A percentile compares a stretch with the other conserved stretches of the same genome.
Evolutionary conservation across 2,797 vertebrate genomes (phyloP).

Genomic region (Artibeus lituratus): DNA sequence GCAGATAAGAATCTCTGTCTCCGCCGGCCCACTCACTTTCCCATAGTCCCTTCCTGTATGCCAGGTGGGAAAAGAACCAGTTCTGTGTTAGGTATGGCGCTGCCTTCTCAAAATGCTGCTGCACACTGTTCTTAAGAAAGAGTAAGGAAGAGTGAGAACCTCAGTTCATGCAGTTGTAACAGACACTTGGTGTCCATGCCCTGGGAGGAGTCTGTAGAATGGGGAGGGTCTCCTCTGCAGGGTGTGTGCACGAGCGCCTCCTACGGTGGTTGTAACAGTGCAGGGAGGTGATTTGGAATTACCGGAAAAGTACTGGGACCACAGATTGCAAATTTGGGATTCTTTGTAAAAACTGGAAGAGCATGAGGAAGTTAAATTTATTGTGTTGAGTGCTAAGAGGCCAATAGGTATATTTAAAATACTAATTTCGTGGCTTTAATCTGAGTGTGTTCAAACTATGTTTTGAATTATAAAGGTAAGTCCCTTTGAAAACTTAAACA

Average conservation of each 20-base stretch:
- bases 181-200: not conserved
- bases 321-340: not conserved
- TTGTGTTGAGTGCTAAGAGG: not conserved
- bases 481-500: not conserved
- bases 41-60: not conserved
- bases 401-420: not conserved
- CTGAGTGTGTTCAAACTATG: not conserved
- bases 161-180: not conserved
- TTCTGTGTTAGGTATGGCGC: not conserved
- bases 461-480: not conserved
- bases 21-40: not conserved
- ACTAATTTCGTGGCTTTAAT: not conserved
- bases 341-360: not conserved
- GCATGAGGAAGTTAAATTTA: not conserved
- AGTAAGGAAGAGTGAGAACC: not conserved
- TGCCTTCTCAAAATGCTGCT: not conserved
- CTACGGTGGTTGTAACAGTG: not conserved
- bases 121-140: fast-evolving
- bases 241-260: not conserved
- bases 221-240: fast-evolving
- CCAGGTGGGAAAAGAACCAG: not conserved
- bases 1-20: not conserved
- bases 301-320: not conserved
- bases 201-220: not conserved
- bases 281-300: not conserved